Evolutionary conservation across 1,140 invertebrate species (phyloP).

Genomic region (Sminthurides bifidus): DNA sequence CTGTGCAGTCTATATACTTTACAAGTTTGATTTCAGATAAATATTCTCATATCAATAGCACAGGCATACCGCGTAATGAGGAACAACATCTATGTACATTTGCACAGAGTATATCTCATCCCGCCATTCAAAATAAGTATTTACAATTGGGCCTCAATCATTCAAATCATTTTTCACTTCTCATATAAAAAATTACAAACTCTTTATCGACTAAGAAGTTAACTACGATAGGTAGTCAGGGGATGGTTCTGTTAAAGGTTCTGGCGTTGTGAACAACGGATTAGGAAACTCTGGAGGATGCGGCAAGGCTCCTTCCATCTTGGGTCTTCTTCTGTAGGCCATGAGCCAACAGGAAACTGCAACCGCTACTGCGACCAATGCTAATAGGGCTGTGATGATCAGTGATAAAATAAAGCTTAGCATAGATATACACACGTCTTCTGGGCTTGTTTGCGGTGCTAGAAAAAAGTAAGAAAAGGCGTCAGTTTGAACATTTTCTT

Average conservation of each 20-base stretch:
- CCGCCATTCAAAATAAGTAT: too few species aligned
- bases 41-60: background rate
- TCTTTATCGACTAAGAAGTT: background rate
- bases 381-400: conserved; percentile 78
- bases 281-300: conserved; percentile 91
- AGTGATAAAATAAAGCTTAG: conserved; percentile 82
- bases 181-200: conserved; percentile 4
- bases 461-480: conserved; percentile 34
- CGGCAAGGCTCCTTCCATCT: conserved; percentile 72
- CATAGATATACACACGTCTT: conserved; percentile 86
- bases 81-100: conserved; percentile 6
- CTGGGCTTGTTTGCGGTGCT: conserved; percentile 54
- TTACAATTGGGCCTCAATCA: too few species aligned
- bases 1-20: too few species aligned
- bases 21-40: too few species aligned
- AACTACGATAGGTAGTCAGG: conserved; percentile 54
- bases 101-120: too few species aligned
- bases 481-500: background rate
- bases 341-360: conserved; percentile 90
- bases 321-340: conserved; percentile 75
- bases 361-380: conserved; percentile 81
- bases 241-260: conserved; percentile 61
- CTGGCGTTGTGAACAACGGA: conserved; percentile 67
- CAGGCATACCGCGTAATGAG: background rate
- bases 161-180: conserved; percentile 5